Conservation (phyloP, 2,797 vertebrate species). For the Otolemur crassicaudatus region DNA sequence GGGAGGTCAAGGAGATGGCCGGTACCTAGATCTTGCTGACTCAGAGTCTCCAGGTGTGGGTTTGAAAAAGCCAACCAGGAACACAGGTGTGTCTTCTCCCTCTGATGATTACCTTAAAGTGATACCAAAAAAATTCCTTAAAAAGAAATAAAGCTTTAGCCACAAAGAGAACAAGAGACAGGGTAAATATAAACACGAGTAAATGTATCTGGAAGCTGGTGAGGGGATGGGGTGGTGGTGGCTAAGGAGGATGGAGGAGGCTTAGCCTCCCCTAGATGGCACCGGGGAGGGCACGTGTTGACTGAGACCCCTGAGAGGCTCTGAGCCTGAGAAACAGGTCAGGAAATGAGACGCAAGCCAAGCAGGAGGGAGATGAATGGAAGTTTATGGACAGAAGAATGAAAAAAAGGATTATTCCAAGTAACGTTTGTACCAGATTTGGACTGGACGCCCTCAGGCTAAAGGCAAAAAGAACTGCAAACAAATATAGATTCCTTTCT, state of each 20-base stretch:
- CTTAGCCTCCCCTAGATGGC: not conserved
- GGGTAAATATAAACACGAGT: not conserved
- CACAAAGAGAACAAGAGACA: not conserved
- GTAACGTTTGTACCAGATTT: constrained; percentile 17
- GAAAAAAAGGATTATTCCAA: not conserved
- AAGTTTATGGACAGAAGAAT: not conserved
- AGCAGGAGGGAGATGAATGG: not conserved
- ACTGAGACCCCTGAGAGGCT: not conserved
- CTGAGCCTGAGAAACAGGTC: not conserved
- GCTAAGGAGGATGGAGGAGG: not conserved
- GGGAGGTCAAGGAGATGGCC: not conserved
- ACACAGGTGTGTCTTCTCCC: not conserved
- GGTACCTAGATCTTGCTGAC: not conserved
- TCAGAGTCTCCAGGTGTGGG: not conserved
- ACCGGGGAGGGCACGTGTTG: not conserved
- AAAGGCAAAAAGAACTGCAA: not conserved
- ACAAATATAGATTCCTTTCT: constrained; percentile 23
- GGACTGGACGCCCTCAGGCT: not conserved
- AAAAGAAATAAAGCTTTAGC: not conserved
- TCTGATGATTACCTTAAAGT: not conserved
- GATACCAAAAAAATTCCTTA: constrained; percentile 2
- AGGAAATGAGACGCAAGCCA: not conserved
- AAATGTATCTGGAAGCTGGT: not conserved
- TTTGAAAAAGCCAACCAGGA: not conserved
- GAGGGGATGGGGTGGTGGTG: not conserved